Conservation (phyloP, 2,888 invertebrate genomes). For the Synanthedon formicaeformis region DNA sequence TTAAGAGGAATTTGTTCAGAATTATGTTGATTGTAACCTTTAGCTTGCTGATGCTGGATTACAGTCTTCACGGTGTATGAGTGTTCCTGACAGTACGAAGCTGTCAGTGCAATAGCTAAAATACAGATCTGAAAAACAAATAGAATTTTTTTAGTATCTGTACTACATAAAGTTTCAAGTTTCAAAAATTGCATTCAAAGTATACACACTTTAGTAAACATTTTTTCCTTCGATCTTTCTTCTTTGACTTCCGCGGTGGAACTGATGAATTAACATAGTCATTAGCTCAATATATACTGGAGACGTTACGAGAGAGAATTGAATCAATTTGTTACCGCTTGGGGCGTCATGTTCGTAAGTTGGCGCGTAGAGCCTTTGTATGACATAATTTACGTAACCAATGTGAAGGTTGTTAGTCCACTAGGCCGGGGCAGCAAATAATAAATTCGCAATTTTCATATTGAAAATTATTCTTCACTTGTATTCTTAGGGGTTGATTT, state of each 20-base stretch:
- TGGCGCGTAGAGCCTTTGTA: slow-evolving; percentile 37
- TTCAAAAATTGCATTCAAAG: slow-evolving; percentile 3
- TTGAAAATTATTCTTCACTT: neutral
- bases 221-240: slow-evolving; percentile 47
- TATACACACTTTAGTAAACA: slow-evolving; percentile 54
- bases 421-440: slow-evolving; percentile 25
- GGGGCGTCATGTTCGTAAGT: slow-evolving; percentile 55
- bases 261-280: slow-evolving; percentile 65
- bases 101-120: slow-evolving; percentile 25
- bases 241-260: slow-evolving; percentile 57
- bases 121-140: slow-evolving; percentile 38
- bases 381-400: slow-evolving; percentile 68
- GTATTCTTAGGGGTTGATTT: neutral
- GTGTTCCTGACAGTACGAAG: slow-evolving; percentile 34
- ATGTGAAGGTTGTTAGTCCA: slow-evolving; percentile 56
- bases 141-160: neutral
- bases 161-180: neutral
- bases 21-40: slow-evolving; percentile 31
- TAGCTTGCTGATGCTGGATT: slow-evolving; percentile 29
- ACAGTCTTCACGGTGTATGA: slow-evolving; percentile 28
- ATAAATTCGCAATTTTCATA: slow-evolving; percentile 10
- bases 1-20: slow-evolving; percentile 24
- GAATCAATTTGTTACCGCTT: slow-evolving; percentile 56
- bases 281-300: slow-evolving; percentile 67
- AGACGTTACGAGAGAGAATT: slow-evolving; percentile 68